Percentiles rank a stretch among this genome's conserved stretches.
These are phyloP conservation scores for Alaudala cheleensis DNA, from an alignment of 2,113 vertebrate genomes.

Conservation along the genomic window DNA sequence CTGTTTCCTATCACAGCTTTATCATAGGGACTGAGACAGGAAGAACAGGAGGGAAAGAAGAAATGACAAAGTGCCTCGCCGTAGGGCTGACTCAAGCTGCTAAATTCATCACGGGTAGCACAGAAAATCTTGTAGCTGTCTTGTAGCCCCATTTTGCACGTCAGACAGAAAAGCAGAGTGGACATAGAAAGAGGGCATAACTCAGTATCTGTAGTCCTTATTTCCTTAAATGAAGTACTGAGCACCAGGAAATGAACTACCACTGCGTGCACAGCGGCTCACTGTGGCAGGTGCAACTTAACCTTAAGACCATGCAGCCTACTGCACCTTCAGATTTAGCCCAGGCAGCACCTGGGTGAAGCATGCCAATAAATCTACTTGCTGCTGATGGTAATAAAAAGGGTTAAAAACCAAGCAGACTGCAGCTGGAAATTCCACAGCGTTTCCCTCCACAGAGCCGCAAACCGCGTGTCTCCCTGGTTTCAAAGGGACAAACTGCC, in stretches of 20 bases:
- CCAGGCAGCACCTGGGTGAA: neutral
- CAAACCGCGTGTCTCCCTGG: neutral
- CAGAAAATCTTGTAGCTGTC: neutral
- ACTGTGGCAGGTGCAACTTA: constrained; percentile 37
- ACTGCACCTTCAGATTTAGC: neutral
- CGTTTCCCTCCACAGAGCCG: neutral
- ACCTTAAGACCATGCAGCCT: constrained; percentile 17
- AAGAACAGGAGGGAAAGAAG: neutral
- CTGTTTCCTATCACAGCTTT: neutral
- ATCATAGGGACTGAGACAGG: neutral
- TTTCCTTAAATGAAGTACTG: neutral
- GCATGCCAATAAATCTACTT: neutral
- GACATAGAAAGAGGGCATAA: neutral
- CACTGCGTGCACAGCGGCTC: neutral
- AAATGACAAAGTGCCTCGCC: neutral
- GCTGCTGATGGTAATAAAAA: neutral
- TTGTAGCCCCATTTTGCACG: neutral
- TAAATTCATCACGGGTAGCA: constrained; percentile 6
- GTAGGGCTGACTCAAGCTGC: neutral
- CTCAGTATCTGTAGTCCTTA: neutral
- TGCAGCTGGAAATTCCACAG: constrained; percentile 51
- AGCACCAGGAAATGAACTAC: neutral
- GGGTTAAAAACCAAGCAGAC: neutral
- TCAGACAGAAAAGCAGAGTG: neutral
- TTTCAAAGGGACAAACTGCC: neutral